Conservation (phyloP, 2,888 invertebrate genomes). For the Gerosis bhagava region DNA sequence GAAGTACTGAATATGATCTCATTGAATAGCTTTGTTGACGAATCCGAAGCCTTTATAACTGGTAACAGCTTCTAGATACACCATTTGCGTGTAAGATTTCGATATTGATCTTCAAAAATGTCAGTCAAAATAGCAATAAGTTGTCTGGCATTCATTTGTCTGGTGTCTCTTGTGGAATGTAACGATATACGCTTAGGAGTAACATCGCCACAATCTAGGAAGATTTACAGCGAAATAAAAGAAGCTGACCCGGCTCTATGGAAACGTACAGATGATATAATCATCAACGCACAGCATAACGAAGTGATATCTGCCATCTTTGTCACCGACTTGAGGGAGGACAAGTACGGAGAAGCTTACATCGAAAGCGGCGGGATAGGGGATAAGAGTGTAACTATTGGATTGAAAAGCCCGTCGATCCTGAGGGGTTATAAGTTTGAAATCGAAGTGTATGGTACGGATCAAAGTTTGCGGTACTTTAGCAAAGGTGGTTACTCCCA, state of each 20-base stretch:
- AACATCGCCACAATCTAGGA: conserved; percentile 43
- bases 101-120: conserved; percentile 1
- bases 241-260: conserved; percentile 63
- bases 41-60: conserved; percentile 26
- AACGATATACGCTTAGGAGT: conserved; percentile 52
- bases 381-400: conserved; percentile 55
- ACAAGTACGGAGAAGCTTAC: conserved; percentile 58
- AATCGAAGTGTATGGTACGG: conserved; percentile 57
- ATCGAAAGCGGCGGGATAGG: conserved; percentile 65
- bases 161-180: conserved; percentile 24
- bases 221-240: conserved; percentile 57
- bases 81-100: conserved; percentile 24
- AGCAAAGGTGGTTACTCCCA: conserved; percentile 45
- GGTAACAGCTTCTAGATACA: conserved; percentile 11
- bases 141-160: conserved; percentile 1
- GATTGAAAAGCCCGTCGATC: conserved; percentile 58
- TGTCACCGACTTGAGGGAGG: conserved; percentile 60
- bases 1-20: conserved; percentile 30
- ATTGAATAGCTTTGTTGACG: conserved; percentile 11
- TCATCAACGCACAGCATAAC: conserved; percentile 49
- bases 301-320: conserved; percentile 60
- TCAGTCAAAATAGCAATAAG: conserved; percentile 3
- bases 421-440: conserved; percentile 64
- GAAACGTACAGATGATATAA: conserved; percentile 59
- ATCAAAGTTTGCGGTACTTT: conserved; percentile 43